phyloP scores from a whole-genome alignment of 2,113 vertebrate genomes.

The Galemys pyrenaicus region DNA sequence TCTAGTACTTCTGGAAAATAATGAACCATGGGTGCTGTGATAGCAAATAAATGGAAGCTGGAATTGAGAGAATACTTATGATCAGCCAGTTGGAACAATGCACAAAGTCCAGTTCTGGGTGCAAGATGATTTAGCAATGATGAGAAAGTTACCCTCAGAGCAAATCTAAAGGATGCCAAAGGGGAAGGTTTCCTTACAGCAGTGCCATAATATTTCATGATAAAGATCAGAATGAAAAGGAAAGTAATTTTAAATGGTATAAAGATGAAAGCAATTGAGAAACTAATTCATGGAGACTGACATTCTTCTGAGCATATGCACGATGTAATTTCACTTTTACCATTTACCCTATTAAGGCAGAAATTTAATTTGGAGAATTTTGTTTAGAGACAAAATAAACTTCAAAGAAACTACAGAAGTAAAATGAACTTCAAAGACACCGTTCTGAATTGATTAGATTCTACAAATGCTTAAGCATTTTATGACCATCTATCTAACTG shows the following conservation, averaged over 20 bases:
- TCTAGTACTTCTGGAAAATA: constrained; percentile 81
- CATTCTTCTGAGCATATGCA: constrained; percentile 20
- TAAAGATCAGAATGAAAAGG: constrained; percentile 53
- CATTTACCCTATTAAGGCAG: constrained; percentile 60
- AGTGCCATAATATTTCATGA: constrained; percentile 49
- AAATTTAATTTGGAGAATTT: constrained; percentile 63
- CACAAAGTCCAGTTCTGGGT: constrained; percentile 59
- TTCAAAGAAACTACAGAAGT: constrained; percentile 49
- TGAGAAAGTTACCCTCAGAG: constrained; percentile 60
- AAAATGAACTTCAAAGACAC: constrained; percentile 62
- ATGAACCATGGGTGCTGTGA: constrained; percentile 75
- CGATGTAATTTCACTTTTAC: constrained; percentile 47
- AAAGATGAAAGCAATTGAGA: constrained; percentile 23
- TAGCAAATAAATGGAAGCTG: constrained; percentile 82
- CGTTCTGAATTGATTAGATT: constrained; percentile 49
- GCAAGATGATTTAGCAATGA: constrained; percentile 49
- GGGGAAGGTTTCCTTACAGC: neutral
- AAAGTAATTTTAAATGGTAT: constrained; percentile 31
- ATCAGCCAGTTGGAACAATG: constrained; percentile 77
- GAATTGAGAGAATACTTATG: constrained; percentile 79
- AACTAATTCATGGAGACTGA: neutral
- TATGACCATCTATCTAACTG: constrained; percentile 57
- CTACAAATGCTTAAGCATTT: constrained; percentile 62
- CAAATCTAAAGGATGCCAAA: constrained; percentile 65
- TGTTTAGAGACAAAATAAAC: constrained; percentile 60